phyloP scores from a whole-genome alignment of 2,888 invertebrate genomes.

The Machimus rusticus region DNA sequence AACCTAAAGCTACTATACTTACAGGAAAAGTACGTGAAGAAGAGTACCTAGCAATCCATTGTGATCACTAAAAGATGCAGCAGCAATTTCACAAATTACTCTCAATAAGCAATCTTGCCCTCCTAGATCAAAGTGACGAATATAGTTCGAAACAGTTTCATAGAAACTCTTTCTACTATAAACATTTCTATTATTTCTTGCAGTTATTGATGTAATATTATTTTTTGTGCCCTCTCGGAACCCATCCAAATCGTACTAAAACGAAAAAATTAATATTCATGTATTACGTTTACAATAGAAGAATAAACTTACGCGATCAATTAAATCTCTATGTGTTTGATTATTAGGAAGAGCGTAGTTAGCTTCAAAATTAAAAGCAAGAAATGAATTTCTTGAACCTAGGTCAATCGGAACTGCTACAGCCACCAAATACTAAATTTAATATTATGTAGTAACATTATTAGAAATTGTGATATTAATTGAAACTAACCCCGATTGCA shows the following conservation, averaged over 20 bases:
- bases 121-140: not conserved
- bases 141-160: not conserved
- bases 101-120: not conserved
- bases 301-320: not conserved
- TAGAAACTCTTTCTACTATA: not conserved
- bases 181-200: not conserved
- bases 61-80: not conserved
- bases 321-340: slow-evolving; percentile 15
- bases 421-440: slow-evolving; percentile 7
- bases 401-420: slow-evolving; percentile 11
- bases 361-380: slow-evolving; percentile 30
- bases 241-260: slow-evolving; percentile 1
- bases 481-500: not conserved
- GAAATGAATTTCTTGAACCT: not conserved
- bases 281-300: not conserved
- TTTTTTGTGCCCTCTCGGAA: not conserved
- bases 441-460: not conserved
- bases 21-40: slow-evolving; percentile 3
- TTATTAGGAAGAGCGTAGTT: slow-evolving; percentile 21
- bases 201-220: slow-evolving; percentile 5
- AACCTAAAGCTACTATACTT: not conserved
- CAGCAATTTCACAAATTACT: slow-evolving; percentile 1
- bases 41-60: slow-evolving; percentile 9
- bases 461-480: not conserved
- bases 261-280: not conserved